Base-by-base conservation (phyloP, 2,797 vertebrate genomes). In the Anabacerthia variegaticeps region DNA sequence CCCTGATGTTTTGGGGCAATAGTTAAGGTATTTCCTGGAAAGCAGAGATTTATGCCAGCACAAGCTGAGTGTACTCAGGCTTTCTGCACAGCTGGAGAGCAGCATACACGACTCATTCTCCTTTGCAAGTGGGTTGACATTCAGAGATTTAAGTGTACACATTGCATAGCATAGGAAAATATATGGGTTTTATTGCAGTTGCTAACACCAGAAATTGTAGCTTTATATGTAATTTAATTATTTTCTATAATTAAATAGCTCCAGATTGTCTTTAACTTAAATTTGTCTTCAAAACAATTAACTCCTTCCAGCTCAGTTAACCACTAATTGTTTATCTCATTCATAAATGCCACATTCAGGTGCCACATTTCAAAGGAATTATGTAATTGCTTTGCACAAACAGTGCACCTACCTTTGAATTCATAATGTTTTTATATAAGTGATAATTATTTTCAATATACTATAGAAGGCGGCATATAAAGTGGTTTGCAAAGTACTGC, bases 391-490 rank as follows among this genome's bases (percentile, higher is more conserved):
- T 91, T 95, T 72, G 32, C 36, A 90, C 88, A 83, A 94, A 68
- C 52, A 49, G 22, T 85, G 52, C 52, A 79, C 52, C 39, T 84
- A 66, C 36, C 43, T 88, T 52, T 63, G 27, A 83, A 85, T 88
- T 91, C 51, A 59, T 41, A 69, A 73, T 32, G 17, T 5, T 92
- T 95, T 37, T 28, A 17, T 83, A 74, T 74, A 92, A 93, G 51
- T 55, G n/a, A 85, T 66, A 91, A 80, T 89, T 86, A 89, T 89
- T 95, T 71, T 55, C 73, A 90, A 46, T 61, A 75, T 39, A 32
- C 34, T 74, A 17, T 20, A 41, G 54, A 92, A 85, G 52, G 84
- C 75, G 21, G 12, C 30, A 63, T n/a, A 61, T 43, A 93, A 95
- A 96, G 28, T 54, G 51, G 49, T 89, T 74, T 65, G 74, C 73